Evolutionary conservation across 2,888 invertebrate species (phyloP).

Genomic region (Eupithecia dodoneata): DNA sequence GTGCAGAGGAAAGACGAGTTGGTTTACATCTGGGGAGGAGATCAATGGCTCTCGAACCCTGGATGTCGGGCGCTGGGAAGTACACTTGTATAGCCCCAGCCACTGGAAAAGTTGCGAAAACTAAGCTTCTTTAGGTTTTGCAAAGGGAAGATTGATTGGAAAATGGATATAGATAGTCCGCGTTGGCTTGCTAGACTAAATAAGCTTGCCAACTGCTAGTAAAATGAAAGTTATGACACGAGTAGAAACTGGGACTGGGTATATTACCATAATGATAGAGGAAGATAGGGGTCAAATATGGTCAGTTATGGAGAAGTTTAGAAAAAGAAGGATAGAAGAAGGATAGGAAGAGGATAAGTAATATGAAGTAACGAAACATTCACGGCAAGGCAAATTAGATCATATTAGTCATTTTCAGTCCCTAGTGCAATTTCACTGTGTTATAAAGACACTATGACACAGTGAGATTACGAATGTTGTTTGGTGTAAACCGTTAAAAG

Average conservation of each 20-base stretch:
- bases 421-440: neutral
- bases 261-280: neutral
- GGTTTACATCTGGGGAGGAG: neutral
- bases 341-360: no score
- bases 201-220: neutral
- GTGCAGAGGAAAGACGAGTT: neutral
- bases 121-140: neutral
- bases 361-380: no score
- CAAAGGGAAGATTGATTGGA: neutral
- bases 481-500: no score
- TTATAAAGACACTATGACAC: neutral
- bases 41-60: neutral
- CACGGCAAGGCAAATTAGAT: neutral
- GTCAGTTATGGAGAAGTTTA: no score
- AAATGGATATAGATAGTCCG: neutral
- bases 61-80: neutral
- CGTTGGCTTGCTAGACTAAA: neutral
- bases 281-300: neutral
- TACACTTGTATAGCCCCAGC: constrained; percentile 1
- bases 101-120: neutral
- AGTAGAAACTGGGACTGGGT: neutral
- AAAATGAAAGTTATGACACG: neutral
- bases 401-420: neutral
- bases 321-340: no score
- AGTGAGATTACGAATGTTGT: neutral